These are phyloP conservation scores for Euschistus heros DNA, from an alignment of 1,140 invertebrate species.

Conservation along the genomic window DNA sequence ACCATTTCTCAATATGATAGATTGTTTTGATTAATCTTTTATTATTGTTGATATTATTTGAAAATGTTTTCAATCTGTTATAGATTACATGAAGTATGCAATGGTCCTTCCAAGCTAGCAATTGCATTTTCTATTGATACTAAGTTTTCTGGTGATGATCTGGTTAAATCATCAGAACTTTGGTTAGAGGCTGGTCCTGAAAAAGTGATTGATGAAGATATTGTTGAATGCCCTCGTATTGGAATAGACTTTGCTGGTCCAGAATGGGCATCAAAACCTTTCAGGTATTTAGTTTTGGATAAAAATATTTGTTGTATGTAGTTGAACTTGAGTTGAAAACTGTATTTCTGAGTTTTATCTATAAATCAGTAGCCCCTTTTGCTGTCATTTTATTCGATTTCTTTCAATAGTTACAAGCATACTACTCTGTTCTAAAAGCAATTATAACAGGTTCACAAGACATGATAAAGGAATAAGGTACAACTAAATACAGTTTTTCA, in stretches of 20 bases:
- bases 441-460: no score
- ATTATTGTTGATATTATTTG: no score
- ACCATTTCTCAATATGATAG: no score
- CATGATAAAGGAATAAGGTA: no score
- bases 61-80: slow-evolving; percentile 28
- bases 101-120: slow-evolving; percentile 69
- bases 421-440: no score
- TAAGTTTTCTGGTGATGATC: slow-evolving; percentile 47
- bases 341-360: no score
- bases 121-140: slow-evolving; percentile 51
- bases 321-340: neutral
- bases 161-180: slow-evolving; percentile 39
- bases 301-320: neutral
- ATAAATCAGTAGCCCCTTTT: no score
- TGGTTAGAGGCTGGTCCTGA: slow-evolving; percentile 47
- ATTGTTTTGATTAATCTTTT: no score
- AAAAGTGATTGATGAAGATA: slow-evolving; percentile 7
- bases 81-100: slow-evolving; percentile 51
- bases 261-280: slow-evolving; percentile 52
- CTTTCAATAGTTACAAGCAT: no score
- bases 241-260: slow-evolving; percentile 54
- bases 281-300: slow-evolving; percentile 49
- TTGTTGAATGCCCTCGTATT: slow-evolving; percentile 38
- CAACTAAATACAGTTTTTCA: no score
- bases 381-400: neutral